Evolutionary conservation across 2,797 vertebrate species (phyloP).

Genomic region (Anguilla marmorata): DNA sequence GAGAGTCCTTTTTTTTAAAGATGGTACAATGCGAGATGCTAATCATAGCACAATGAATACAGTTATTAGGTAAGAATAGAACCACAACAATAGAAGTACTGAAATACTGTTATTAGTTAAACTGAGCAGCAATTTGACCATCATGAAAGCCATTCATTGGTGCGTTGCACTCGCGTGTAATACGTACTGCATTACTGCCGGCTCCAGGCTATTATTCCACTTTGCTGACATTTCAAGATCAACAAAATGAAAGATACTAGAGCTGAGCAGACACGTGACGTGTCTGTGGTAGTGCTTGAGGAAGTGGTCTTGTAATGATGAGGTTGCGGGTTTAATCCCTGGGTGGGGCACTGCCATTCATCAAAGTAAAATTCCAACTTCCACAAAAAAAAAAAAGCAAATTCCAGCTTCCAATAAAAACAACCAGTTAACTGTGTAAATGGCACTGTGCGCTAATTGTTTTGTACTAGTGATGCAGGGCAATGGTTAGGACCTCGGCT

Average conservation of each 20-base stretch:
- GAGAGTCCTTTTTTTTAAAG: background rate
- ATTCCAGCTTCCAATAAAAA: too few species aligned
- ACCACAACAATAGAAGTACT: background rate
- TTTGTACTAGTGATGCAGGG: too few species aligned
- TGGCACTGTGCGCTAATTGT: too few species aligned
- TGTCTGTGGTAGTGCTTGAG: too few species aligned
- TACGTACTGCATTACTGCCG: background rate
- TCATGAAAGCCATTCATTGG: background rate
- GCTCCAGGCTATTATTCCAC: background rate
- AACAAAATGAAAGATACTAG: background rate
- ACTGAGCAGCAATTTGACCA: background rate
- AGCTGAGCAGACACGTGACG: background rate
- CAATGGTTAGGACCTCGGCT: too few species aligned
- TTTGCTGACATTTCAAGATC: background rate
- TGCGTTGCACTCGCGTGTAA: background rate
- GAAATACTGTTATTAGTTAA: constrained; percentile 5
- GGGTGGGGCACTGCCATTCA: too few species aligned
- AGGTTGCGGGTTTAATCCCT: too few species aligned
- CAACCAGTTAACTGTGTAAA: too few species aligned
- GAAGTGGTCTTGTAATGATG: too few species aligned
- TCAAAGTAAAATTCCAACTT: too few species aligned
- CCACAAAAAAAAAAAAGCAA: too few species aligned
- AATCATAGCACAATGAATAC: background rate
- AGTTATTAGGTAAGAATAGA: constrained; percentile 1
- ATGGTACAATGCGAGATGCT: background rate